Percentiles rank a stretch among this genome's conserved stretches.
phyloP scores from a whole-genome alignment of 2,888 invertebrate species.

The Empis stercorea region DNA sequence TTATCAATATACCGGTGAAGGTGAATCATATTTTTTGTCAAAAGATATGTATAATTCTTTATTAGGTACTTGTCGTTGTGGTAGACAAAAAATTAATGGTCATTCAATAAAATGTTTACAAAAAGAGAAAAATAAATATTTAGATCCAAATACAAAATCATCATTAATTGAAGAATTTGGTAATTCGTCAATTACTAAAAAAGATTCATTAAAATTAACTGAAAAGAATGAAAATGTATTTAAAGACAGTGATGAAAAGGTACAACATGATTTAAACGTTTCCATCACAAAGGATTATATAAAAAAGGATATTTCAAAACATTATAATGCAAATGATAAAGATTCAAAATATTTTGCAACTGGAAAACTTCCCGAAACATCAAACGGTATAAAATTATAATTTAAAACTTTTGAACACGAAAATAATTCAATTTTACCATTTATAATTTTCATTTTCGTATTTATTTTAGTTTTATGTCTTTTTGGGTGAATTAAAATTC shows the following conservation, averaged over 20 bases:
- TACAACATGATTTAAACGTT: background rate
- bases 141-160: conserved; percentile 3
- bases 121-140: conserved; percentile 21
- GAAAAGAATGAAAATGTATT: background rate
- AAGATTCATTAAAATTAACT: background rate
- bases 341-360: background rate
- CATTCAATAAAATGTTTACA: conserved; percentile 32
- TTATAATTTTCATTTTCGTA: too few relatives aligned
- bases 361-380: conserved; percentile 23
- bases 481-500: background rate
- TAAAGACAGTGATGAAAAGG: background rate
- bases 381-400: conserved; percentile 24
- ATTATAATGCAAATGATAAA: background rate
- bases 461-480: too few relatives aligned
- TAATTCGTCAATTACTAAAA: conserved; percentile 2
- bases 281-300: background rate
- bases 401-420: background rate
- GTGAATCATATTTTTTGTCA: conserved; percentile 28
- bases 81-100: conserved; percentile 22
- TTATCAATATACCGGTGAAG: conserved; percentile 21
- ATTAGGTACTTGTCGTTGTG: conserved; percentile 29
- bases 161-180: background rate
- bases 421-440: background rate
- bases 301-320: conserved; percentile 1
- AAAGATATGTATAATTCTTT: conserved; percentile 27